Evolutionary conservation across 2,113 vertebrate species (phyloP).

Genomic region (Nestor notabilis): DNA sequence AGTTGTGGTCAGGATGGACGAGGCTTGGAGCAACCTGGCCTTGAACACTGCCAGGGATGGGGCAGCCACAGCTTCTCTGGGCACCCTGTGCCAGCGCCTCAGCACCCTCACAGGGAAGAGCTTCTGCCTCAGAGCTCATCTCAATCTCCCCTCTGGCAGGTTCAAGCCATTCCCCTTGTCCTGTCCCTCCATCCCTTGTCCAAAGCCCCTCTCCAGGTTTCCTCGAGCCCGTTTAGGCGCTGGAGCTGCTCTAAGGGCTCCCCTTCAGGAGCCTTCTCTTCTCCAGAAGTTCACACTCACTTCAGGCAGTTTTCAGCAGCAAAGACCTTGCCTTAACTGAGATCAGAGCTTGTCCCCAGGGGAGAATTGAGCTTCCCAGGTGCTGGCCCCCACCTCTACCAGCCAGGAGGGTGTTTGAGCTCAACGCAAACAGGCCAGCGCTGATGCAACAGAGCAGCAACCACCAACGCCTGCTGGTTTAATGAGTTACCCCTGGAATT

Average conservation of each 20-base stretch:
- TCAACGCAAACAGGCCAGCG: background rate
- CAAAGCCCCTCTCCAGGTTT: background rate
- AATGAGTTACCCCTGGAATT: constrained; percentile 22
- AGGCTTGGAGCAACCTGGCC: too few species aligned
- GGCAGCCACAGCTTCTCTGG: too few species aligned
- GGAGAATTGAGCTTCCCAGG: background rate
- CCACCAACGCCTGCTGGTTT: background rate
- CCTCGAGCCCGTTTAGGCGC: background rate
- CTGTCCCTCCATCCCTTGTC: too few species aligned
- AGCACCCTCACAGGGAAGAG: too few species aligned
- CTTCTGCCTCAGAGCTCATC: too few species aligned
- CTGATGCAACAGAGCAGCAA: constrained; percentile 11
- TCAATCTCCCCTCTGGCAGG: too few species aligned
- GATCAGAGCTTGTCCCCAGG: background rate
- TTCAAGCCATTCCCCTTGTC: too few species aligned
- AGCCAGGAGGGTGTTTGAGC: background rate
- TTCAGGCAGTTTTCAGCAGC: background rate
- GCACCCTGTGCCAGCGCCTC: too few species aligned
- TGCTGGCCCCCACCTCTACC: background rate
- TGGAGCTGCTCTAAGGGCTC: background rate
- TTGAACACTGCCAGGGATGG: too few species aligned
- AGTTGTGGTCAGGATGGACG: too few species aligned
- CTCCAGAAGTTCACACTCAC: background rate
- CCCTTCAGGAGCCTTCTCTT: background rate
- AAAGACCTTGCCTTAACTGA: background rate